Evolutionary conservation across 2,797 vertebrate genomes (phyloP).

Genomic region (Melanotaenia pygmaea): DNA sequence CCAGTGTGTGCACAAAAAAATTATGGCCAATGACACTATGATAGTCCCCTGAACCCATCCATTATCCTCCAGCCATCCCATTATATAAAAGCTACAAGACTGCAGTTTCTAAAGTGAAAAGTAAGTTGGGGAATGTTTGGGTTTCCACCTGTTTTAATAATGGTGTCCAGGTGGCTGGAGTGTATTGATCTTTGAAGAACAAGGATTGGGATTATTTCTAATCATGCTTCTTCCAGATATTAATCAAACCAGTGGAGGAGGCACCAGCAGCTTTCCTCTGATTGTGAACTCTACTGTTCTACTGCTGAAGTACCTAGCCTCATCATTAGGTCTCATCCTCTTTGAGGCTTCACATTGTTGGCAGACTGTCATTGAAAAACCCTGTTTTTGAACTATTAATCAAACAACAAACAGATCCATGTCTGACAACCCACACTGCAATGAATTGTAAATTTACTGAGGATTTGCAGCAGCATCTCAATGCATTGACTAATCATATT

Average conservation of each 20-base stretch:
- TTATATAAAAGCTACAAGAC: constrained; percentile 23
- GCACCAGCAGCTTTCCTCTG: constrained; percentile 15
- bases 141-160: constrained; percentile 37
- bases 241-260: constrained; percentile 35
- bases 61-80: constrained; percentile 5
- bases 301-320: background rate
- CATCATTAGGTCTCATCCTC: background rate
- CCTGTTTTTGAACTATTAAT: constrained; percentile 30
- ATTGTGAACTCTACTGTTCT: constrained; percentile 1
- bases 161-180: constrained; percentile 18
- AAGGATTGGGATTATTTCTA: constrained; percentile 40
- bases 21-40: constrained; percentile 25
- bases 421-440: constrained; percentile 10
- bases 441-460: background rate
- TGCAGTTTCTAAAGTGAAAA: constrained; percentile 26
- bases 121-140: constrained; percentile 15
- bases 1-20: constrained; percentile 6
- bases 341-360: background rate
- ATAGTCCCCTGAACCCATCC: constrained; percentile 12
- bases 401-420: constrained; percentile 13
- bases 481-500: background rate
- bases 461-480: background rate
- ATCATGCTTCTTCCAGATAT: constrained; percentile 38
- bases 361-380: background rate
- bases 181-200: constrained; percentile 37